These are phyloP conservation scores for Phalera bucephala DNA, from an alignment of 2,888 invertebrate genomes.

Conservation along the genomic window DNA sequence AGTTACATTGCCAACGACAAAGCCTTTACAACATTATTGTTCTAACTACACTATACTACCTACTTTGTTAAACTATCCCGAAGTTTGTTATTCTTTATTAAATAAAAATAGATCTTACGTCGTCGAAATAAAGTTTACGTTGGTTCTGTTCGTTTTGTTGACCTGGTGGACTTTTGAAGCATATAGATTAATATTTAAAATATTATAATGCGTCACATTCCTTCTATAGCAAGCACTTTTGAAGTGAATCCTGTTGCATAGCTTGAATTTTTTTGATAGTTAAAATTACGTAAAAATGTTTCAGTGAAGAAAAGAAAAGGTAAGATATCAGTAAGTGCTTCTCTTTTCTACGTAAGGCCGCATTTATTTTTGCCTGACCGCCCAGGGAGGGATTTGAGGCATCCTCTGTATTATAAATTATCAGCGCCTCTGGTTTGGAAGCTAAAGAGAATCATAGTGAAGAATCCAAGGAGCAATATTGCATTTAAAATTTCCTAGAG, in stretches of 20 bases:
- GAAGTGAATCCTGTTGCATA: slow-evolving; percentile 13
- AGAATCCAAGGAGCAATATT: too few relatives aligned
- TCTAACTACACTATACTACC: slow-evolving; percentile 39
- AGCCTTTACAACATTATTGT: slow-evolving; percentile 57
- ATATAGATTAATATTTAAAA: slow-evolving; percentile 24
- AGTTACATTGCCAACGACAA: slow-evolving; percentile 76
- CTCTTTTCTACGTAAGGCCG: too few relatives aligned
- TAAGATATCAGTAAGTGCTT: too few relatives aligned
- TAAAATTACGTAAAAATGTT: too few relatives aligned
- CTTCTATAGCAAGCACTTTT: slow-evolving; percentile 9
- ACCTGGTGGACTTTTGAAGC: slow-evolving; percentile 71
- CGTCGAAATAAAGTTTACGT: slow-evolving; percentile 51
- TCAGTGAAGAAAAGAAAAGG: too few relatives aligned
- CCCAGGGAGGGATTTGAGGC: too few relatives aligned
- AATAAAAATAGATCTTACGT: slow-evolving; percentile 45
- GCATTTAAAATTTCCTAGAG: too few relatives aligned
- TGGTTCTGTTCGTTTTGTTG: slow-evolving; percentile 77
- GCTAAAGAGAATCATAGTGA: too few relatives aligned
- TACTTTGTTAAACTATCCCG: slow-evolving; percentile 21
- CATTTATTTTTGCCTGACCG: too few relatives aligned
- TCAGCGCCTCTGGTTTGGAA: too few relatives aligned
- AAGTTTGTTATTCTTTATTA: slow-evolving; percentile 31
- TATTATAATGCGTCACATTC: slow-evolving; percentile 29
- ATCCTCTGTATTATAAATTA: too few relatives aligned
- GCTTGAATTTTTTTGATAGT: too few relatives aligned